Evolutionary conservation across 2,113 vertebrate genomes (phyloP).

Genomic region (Columbina picui): DNA sequence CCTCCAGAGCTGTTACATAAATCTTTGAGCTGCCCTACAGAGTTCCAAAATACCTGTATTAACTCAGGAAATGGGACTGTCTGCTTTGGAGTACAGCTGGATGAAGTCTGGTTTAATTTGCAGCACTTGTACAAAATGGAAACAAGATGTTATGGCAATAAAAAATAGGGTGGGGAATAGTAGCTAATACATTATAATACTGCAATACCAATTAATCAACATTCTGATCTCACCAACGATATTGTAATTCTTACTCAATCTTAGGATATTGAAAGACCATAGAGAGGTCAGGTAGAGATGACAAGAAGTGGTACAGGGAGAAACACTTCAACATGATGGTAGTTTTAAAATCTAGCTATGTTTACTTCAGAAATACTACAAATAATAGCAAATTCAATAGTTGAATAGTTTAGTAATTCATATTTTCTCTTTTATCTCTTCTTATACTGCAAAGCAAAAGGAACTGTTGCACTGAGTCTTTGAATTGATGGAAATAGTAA

Average conservation of each 20-base stretch:
- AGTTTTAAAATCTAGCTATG: neutral
- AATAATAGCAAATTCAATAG: neutral
- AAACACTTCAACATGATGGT: neutral
- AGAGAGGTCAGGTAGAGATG: neutral
- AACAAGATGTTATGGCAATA: neutral
- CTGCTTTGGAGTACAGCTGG: neutral
- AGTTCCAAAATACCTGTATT: neutral
- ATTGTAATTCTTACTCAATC: neutral
- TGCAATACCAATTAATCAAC: neutral
- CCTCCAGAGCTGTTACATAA: neutral
- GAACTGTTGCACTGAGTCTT: neutral
- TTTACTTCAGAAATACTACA: neutral
- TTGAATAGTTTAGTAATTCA: neutral
- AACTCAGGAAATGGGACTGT: neutral
- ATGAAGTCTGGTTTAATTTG: neutral
- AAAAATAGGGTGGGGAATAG: neutral
- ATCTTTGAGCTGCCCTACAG: neutral
- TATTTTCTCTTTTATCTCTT: neutral
- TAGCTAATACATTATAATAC: neutral
- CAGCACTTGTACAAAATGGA: neutral
- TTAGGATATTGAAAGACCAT: neutral
- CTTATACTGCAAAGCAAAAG: neutral
- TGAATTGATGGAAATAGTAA: neutral
- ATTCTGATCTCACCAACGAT: neutral
- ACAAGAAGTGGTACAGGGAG: neutral